Base-by-base conservation (phyloP, 2,888 invertebrate species). In the Rhopalosiphum nymphaeae region DNA sequence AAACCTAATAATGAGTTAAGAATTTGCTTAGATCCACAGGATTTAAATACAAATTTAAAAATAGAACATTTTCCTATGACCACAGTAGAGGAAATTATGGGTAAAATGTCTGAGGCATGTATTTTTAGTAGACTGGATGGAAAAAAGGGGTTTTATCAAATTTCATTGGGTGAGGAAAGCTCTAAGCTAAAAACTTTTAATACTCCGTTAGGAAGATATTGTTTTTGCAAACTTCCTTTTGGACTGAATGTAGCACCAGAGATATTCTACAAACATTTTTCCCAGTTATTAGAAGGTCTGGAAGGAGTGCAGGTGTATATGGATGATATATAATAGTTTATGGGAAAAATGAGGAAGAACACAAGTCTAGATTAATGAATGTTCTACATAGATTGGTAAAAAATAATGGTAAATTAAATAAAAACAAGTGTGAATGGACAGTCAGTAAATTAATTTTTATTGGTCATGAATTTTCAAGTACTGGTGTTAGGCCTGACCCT, bases 301-400 rank as follows among this genome's bases (percentile, higher is more conserved):
- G 93, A 95, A 94, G 95, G 95, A n/a, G 95, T 95, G 21, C 95
- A 95, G 85, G 94, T 95, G 16, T 95, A 95, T 94, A 95, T 95
- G 67, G 95, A 95, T 95, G 95, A n/a, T n/a, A 95, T 95, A 92
- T 95, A 13, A 91, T 95, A 46, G 90, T 95, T n/a, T 95, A 94
- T 89, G 95, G 95, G 16, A 94, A 85, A 89, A 93, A 46, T 29
- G 57, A 94, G 90, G 56, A 95, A 93, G 95, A 95, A 94, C 95
- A 95, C 95, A 94, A 95, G 67, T 87, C 90, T 85, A 95, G 91
- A 91, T 93, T 95, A 46, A 91, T 49, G 29, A 53, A 92, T 46
- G 93, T 95, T 21, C 49, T 94, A 5, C 25, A 94, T 61, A 89
- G 84, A 56, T 67, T 94, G 26, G 36, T 26, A 56, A 87, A 46